These are phyloP conservation scores for Paralichthys olivaceus DNA, from an alignment of 2,113 vertebrate species.

Conservation along the genomic window DNA sequence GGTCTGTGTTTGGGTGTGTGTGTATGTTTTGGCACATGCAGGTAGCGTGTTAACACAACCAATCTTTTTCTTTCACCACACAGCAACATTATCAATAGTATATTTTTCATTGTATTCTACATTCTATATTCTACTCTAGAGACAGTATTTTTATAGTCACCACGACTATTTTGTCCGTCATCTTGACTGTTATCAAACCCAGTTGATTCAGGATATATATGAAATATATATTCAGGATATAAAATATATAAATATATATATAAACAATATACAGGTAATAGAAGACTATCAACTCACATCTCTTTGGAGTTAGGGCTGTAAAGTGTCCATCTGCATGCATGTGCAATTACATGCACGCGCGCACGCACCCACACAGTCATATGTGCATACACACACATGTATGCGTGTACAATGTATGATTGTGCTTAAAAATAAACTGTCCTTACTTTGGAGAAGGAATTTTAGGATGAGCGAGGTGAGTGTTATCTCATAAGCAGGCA, in stretches of 20 bases:
- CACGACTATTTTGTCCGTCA: constrained; percentile 76
- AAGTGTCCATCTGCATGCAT: constrained; percentile 72
- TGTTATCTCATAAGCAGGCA: constrained; percentile 84
- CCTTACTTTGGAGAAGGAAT: constrained; percentile 84
- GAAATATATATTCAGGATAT: constrained; percentile 64
- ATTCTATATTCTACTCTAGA: constrained; percentile 75
- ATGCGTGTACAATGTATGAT: constrained; percentile 84
- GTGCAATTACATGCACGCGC: constrained; percentile 71
- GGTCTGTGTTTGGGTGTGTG: constrained; percentile 79
- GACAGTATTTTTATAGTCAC: constrained; percentile 82
- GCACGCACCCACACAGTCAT: constrained; percentile 77
- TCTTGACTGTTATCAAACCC: constrained; percentile 80
- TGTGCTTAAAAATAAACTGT: constrained; percentile 85
- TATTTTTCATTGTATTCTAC: constrained; percentile 77
- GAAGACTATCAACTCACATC: constrained; percentile 67
- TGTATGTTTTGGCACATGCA: constrained; percentile 81
- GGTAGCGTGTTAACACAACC: constrained; percentile 70
- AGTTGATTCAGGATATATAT: constrained; percentile 76
- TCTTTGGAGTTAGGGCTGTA: constrained; percentile 68
- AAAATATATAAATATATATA: constrained; percentile 42
- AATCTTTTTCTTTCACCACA: constrained; percentile 66
- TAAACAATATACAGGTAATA: constrained; percentile 56
- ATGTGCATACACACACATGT: constrained; percentile 76
- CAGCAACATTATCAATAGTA: constrained; percentile 72
- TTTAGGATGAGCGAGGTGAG: constrained; percentile 82